Conservation (phyloP, 2,797 vertebrate species). For the Brotogeris chrysoptera region DNA sequence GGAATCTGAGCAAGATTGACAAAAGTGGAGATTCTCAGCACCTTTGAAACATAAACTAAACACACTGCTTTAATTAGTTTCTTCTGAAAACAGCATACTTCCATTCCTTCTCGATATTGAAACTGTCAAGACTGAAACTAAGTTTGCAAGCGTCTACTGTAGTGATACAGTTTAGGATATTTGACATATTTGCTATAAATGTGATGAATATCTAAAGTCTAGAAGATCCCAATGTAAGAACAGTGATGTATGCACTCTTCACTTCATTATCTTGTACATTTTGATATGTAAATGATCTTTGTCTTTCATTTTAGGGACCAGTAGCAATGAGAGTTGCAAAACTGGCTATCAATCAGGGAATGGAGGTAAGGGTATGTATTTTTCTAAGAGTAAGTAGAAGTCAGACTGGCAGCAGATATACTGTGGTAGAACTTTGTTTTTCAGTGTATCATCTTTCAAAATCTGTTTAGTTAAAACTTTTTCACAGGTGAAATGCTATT, state of each 20-base stretch:
- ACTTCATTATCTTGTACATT: background rate
- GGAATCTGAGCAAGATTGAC: background rate
- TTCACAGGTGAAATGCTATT: background rate
- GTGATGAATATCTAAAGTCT: background rate
- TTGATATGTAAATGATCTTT: background rate
- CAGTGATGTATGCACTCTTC: background rate
- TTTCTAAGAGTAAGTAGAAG: background rate
- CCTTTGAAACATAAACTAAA: background rate
- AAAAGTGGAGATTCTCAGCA: background rate
- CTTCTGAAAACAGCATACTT: background rate
- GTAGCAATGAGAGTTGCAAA: slow-evolving; percentile 97
- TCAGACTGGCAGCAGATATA: background rate
- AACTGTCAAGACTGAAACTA: background rate
- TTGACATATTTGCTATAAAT: background rate
- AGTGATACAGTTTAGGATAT: background rate
- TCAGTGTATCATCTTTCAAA: background rate
- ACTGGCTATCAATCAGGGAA: slow-evolving; percentile 94
- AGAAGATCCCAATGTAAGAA: background rate
- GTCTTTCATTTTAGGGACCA: slow-evolving; percentile 85
- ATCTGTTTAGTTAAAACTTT: background rate
- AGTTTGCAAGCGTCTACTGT: background rate
- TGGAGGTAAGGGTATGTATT: slow-evolving; percentile 85
- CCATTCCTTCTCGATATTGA: background rate
- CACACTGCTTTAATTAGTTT: background rate
- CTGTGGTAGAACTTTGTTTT: background rate